Evolutionary conservation across 2,888 invertebrate species (phyloP), one percentile per base, ranked within the genome.

Genomic region (Microplitis manilae): DNA sequence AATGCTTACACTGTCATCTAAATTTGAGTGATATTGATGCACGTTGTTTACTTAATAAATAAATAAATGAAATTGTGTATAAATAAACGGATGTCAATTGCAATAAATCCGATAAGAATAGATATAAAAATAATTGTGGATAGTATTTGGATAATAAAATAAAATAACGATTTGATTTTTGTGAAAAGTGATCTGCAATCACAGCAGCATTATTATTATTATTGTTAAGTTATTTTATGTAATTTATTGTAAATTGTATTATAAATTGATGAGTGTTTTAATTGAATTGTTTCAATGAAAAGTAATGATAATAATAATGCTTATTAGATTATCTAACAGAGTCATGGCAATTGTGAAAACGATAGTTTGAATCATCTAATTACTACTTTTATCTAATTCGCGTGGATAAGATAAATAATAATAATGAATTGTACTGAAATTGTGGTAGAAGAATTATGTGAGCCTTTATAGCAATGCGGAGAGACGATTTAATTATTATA

Each of bases 21-120:
- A 50, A 50, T 50, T 13, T 13, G 50, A 50, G 50, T 50, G 50
- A 50, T 50, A 50, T 13, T 50, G 50, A 50, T 13, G 50, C 50
- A 50, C 50, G 8, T 50, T 50, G 50, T 50, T 50, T 50, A 50
- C 50, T 50, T 50, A 50, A 50, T 13, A 50, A 50, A 50, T 50
- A 50, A 50, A 71, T 75, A 73, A 77, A 77, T 78, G 73, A 79
- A 79, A 79, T 74, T 79, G 77, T 85, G 83, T 82, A 85, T 82
- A 85, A 84, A 84, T 84, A 83, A 84, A 86, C 85, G 79, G 79
- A 85, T 86, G 87, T 87, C 86, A 87, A 87, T 86, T 87, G 85
- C 83, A 84, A 85, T 85, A 84, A 81, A 83, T 81, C 78, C 84
- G 83, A 84, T 83, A 79, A 80, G 80, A 84, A 74, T 77, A 72